phyloP scores from a whole-genome alignment of 1,140 invertebrate genomes.

The Calliopsis andreniformis region DNA sequence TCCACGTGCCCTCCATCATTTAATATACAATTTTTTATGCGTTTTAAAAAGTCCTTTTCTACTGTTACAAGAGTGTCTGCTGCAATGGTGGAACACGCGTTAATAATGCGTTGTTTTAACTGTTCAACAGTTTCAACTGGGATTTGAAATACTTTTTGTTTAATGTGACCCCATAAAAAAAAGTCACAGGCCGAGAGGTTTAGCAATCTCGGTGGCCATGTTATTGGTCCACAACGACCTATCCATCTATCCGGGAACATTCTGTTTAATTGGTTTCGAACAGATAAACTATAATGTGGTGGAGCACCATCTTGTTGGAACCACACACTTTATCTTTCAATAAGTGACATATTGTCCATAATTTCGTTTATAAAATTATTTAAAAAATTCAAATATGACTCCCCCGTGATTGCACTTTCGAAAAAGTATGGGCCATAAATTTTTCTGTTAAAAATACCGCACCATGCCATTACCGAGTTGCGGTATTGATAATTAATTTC shows the following conservation, averaged over 20 bases:
- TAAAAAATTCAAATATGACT: conserved; percentile 15
- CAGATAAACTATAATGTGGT: background rate
- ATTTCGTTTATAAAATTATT: conserved; percentile 7
- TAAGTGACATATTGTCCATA: conserved; percentile 8
- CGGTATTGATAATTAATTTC: conserved; percentile 38
- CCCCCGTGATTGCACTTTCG: background rate
- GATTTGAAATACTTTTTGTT: no score
- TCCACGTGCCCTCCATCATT: no score
- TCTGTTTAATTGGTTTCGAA: background rate
- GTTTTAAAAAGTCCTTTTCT: no score
- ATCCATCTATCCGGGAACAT: conserved; percentile 48
- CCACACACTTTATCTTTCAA: conserved; percentile 24
- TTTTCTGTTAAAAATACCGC: conserved; percentile 21
- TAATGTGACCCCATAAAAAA: conserved; percentile 52
- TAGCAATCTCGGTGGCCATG: conserved; percentile 57
- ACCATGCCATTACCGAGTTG: conserved; percentile 36
- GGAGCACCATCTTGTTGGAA: conserved; percentile 34
- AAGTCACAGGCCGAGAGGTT: conserved; percentile 52
- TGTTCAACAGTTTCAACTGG: no score
- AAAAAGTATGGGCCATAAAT: conserved; percentile 5
- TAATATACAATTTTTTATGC: no score
- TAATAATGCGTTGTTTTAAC: no score
- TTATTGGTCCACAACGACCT: conserved; percentile 43
- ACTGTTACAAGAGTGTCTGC: no score
- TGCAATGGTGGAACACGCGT: no score